These are phyloP conservation scores for Exephanes ischioxanthus DNA, from an alignment of 2,888 invertebrate species.

Conservation along the genomic window DNA sequence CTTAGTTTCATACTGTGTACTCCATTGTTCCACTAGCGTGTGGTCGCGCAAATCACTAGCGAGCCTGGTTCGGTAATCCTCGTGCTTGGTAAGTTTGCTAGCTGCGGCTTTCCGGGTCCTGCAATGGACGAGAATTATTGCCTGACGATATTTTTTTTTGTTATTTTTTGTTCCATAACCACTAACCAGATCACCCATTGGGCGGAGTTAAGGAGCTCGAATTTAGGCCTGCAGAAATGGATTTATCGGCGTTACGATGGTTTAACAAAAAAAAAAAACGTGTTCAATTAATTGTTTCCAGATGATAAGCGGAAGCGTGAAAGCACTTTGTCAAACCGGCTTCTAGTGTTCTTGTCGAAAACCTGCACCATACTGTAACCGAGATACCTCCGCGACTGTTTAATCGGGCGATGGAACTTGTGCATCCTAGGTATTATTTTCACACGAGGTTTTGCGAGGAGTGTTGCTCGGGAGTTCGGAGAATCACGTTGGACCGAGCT, in stretches of 20 bases:
- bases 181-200: conserved; percentile 54
- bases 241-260: neutral
- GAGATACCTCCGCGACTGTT: conserved; percentile 63
- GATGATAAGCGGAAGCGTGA: conserved; percentile 76
- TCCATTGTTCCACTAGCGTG: conserved; percentile 49
- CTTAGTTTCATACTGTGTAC: conserved; percentile 42
- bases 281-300: conserved; percentile 37
- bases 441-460: conserved; percentile 55
- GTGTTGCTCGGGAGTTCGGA: neutral
- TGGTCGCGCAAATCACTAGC: conserved; percentile 71
- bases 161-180: conserved; percentile 41
- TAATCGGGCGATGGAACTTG: conserved; percentile 66
- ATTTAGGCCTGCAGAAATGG: conserved; percentile 18
- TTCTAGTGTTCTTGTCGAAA: conserved; percentile 80
- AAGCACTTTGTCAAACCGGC: conserved; percentile 78
- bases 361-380: conserved; percentile 80
- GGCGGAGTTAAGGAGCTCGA: conserved; percentile 3
- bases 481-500: too few species aligned
- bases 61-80: conserved; percentile 69
- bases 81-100: conserved; percentile 71
- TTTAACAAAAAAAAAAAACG: neutral
- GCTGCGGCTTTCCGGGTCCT: conserved; percentile 20
- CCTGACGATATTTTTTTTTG: conserved; percentile 54
- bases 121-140: conserved; percentile 47
- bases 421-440: conserved; percentile 68